These are phyloP conservation scores for Ctenodactylus gundi DNA, from an alignment of 2,113 vertebrate species.

Conservation along the genomic window DNA sequence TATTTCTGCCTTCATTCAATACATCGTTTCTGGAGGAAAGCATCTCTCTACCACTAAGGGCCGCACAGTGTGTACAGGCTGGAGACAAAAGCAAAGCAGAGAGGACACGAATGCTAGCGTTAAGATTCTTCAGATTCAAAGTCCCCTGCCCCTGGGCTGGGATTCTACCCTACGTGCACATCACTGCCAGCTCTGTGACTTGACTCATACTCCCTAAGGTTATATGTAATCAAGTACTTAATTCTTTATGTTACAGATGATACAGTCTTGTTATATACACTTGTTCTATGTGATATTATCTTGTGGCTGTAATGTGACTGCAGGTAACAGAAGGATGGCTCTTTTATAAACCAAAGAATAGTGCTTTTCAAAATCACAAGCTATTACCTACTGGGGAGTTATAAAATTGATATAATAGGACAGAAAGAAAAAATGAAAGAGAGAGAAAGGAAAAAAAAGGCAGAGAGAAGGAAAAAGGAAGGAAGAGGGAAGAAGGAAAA, in stretches of 20 bases:
- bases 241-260: not conserved
- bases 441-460: not conserved
- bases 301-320: not conserved
- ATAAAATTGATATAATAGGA: not conserved
- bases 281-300: not conserved
- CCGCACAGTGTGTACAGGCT: not conserved
- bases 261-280: not conserved
- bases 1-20: constrained; percentile 4
- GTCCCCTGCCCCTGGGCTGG: not conserved
- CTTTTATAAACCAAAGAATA: not conserved
- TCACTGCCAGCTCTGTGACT: not conserved
- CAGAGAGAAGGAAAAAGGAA: not conserved
- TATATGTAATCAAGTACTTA: not conserved
- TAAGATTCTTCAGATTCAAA: not conserved
- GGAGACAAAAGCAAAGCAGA: not conserved
- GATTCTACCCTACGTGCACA: not conserved
- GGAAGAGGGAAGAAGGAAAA: not conserved
- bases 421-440: not conserved
- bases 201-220: not conserved
- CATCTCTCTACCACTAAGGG: not conserved
- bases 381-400: not conserved
- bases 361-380: not conserved
- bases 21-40: not conserved
- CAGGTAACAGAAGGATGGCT: not conserved
- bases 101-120: not conserved